Conservation (phyloP, 2,113 vertebrate species). For the Arenaria interpres region DNA sequence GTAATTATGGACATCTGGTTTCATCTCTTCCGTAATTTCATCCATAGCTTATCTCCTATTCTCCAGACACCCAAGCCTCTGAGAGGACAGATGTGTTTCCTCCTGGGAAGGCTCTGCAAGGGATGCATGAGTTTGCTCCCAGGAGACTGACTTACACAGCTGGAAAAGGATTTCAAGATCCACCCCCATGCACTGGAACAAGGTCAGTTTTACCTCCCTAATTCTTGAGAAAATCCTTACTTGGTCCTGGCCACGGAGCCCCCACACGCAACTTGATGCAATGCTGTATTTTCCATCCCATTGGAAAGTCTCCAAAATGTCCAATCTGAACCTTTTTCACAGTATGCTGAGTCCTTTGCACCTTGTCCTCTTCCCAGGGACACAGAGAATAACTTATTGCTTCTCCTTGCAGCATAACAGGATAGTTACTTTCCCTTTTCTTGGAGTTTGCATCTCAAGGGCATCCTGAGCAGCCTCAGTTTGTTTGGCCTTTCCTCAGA, state of each 20-base stretch:
- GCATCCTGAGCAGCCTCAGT: neutral
- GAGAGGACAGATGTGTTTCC: neutral
- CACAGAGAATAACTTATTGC: neutral
- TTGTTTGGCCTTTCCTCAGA: neutral
- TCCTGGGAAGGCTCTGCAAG: neutral
- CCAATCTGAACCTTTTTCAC: neutral
- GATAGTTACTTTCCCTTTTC: neutral
- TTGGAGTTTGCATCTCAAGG: neutral
- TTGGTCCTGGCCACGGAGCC: neutral
- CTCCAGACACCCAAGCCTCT: neutral
- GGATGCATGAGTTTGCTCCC: neutral
- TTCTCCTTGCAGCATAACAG: neutral
- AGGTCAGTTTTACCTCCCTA: neutral
- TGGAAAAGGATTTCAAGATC: neutral
- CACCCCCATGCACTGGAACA: neutral
- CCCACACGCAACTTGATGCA: fast-evolving
- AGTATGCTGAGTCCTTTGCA: neutral
- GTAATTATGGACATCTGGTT: neutral
- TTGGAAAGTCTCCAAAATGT: neutral
- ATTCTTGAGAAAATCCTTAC: neutral
- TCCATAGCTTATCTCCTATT: neutral
- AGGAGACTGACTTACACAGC: neutral
- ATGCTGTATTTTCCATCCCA: neutral
- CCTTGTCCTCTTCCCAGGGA: neutral
- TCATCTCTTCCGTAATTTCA: neutral